These are phyloP conservation scores for Phalangium opilio DNA, from an alignment of 2,888 invertebrate genomes.

Conservation along the genomic window DNA sequence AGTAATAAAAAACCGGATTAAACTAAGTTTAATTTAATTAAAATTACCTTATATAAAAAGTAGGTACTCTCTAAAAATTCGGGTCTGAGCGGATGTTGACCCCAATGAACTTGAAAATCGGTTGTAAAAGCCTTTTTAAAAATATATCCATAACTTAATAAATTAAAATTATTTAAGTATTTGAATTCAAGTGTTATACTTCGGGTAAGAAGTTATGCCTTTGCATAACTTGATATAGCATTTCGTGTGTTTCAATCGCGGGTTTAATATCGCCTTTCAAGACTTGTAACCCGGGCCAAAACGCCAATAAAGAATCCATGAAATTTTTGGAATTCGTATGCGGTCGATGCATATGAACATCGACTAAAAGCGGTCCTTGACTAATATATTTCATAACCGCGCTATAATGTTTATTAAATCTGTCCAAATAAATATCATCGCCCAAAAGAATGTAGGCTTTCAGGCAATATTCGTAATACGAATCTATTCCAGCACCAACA, in stretches of 20 bases:
- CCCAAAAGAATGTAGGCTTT: constrained; percentile 87
- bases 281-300: constrained; percentile 87
- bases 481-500: constrained; percentile 97
- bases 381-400: constrained; percentile 95
- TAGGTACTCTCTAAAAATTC: constrained; percentile 98
- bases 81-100: constrained; percentile 87
- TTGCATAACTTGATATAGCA: constrained; percentile 96
- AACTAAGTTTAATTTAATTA: too few species aligned
- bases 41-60: constrained; percentile 56
- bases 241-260: constrained; percentile 97
- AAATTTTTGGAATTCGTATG: constrained; percentile 85
- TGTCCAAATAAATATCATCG: constrained; percentile 79
- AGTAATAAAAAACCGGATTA: too few species aligned
- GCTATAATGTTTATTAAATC: constrained; percentile 84
- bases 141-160: too few species aligned
- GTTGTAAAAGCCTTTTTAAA: constrained; percentile 76
- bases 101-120: constrained; percentile 94
- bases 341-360: constrained; percentile 89
- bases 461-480: constrained; percentile 94
- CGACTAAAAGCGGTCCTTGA: constrained; percentile 83
- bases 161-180: too few species aligned
- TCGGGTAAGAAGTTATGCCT: constrained; percentile 95
- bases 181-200: too few species aligned
- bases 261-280: constrained; percentile 81
- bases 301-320: constrained; percentile 93